Base-by-base conservation (phyloP, 2,888 invertebrate genomes). In the Polyommatus iphigenia region DNA sequence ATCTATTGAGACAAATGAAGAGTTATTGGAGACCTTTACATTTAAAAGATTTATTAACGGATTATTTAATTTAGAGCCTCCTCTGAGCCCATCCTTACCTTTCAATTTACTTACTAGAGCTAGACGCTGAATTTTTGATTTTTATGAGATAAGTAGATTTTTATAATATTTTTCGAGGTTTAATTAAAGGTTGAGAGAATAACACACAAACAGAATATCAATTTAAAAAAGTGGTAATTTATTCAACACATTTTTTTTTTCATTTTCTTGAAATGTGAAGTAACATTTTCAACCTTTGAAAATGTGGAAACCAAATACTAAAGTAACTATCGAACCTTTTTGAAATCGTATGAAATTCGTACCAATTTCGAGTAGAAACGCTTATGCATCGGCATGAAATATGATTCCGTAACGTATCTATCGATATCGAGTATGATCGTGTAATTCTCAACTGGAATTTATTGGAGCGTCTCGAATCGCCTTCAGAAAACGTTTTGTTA, bases 401-500 rank as follows among this genome's bases (percentile, higher is more conserved):
- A 67, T 67, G 67, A 67, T 67, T 29, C 24, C 13, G 67, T 29
- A 29, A 15, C 67, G 67, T 54, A 10, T 18, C 46, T n/a, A n/a
- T 50, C 46, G 20, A 54, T 75, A 24, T 24, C 15, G 73, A 24
- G 50, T 46, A 29, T 50, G 41, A 75, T 54, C 50, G 29, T 75
- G 75, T 75, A 54, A 75, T 75, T 75, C 75, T 50, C 50, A 15
- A 29, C 75, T 50, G 18, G 29, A 32, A 75, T 54, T 75, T 75
- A 75, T 75, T 54, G 50, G 50, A 8, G 75, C 50, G 24, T 75
- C 54, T 73, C 29, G 75, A 50, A 75, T 54, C 75, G 54, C 54
- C 54, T 18, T 6, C 78, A 67, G 78, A 76, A 80, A 80, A 81
- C 78, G 78, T 76, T 83, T 86, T 86, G 83, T 75, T 75, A 15